Evolutionary conservation across 2,797 vertebrate genomes (phyloP), one percentile per base, ranked within the genome.

Genomic region (Decapterus maruadsi): DNA sequence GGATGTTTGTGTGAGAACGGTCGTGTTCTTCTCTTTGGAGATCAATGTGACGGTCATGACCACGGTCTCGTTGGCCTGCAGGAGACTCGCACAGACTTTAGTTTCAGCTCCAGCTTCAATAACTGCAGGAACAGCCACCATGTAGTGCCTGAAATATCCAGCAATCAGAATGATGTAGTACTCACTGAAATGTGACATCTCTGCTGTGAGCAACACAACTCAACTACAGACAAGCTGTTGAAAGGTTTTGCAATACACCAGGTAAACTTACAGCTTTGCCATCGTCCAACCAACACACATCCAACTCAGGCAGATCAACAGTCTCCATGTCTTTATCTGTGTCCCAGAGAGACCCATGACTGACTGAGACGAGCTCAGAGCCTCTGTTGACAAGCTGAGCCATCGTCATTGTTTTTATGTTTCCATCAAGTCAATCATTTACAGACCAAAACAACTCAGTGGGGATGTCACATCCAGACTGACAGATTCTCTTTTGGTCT

Each of bases 21-120:
- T 82, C 16, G 0, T 83, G 38, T 66, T 91, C 17, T 69, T 6
- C 2, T 76, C 48, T 1, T 40, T 0, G 2, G 87, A 58, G 50
- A 36, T 74, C 58, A 95, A 79, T 36, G 85, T 77, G 54, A 95
- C 69, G 0, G 77, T 93, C 86, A 94, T 84, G 9, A 26, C 26
- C 71, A 95, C 20, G 63, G 75, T 81, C 79, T 95, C 90, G 2
- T 79, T 90, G 31, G 91, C 89, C 17, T 92, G 80, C 92, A 75
- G 95, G 31, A 34, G 31, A 34, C 31, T 34, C 31, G 31, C 31
- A 34, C 26, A 26, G 26, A 26, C 1, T 26, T 26, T 26, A 3
- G 26, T 26, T 26, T 26, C 26, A 26, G 26, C 26, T 26, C 26
- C 26, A 26, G 26, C 26, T 26, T 26, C 26, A 26, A 26, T 26